These are phyloP conservation scores for Aphelinus atriplicis DNA, from an alignment of 1,140 invertebrate species.

Conservation along the genomic window DNA sequence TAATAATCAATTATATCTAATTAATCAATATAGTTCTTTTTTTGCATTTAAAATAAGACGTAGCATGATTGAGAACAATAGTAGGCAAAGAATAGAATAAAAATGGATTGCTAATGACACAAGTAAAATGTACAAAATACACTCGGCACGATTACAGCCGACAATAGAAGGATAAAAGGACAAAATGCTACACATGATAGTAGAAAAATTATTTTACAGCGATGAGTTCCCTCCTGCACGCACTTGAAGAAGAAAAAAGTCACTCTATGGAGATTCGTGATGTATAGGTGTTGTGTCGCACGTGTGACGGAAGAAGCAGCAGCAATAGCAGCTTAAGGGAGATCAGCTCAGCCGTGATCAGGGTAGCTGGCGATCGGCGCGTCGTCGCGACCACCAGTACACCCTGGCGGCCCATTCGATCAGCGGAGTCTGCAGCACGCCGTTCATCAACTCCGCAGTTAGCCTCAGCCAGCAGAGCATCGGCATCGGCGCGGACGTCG, in stretches of 20 bases:
- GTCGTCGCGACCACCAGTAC: constrained; percentile 49
- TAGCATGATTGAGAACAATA: too few relatives aligned
- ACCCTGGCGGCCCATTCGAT: constrained; percentile 53
- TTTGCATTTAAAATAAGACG: too few relatives aligned
- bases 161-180: too few relatives aligned
- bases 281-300: too few relatives aligned
- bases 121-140: constrained; percentile 25
- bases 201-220: constrained; percentile 37
- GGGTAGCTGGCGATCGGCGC: background rate
- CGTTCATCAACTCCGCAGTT: constrained; percentile 50
- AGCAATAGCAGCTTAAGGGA: too few relatives aligned
- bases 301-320: too few relatives aligned
- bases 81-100: constrained; percentile 17
- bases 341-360: background rate
- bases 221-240: constrained; percentile 10
- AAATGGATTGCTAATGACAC: constrained; percentile 39
- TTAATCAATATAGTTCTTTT: too few relatives aligned
- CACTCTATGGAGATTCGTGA: too few relatives aligned
- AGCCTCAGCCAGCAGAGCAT: constrained; percentile 53
- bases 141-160: too few relatives aligned
- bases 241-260: too few relatives aligned
- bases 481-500: constrained; percentile 38
- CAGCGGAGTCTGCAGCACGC: constrained; percentile 50
- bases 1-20: too few relatives aligned
- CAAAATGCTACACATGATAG: too few relatives aligned